Evolutionary conservation across 2,113 vertebrate genomes (phyloP).

Genomic region (Himantopus leucocephalus): DNA sequence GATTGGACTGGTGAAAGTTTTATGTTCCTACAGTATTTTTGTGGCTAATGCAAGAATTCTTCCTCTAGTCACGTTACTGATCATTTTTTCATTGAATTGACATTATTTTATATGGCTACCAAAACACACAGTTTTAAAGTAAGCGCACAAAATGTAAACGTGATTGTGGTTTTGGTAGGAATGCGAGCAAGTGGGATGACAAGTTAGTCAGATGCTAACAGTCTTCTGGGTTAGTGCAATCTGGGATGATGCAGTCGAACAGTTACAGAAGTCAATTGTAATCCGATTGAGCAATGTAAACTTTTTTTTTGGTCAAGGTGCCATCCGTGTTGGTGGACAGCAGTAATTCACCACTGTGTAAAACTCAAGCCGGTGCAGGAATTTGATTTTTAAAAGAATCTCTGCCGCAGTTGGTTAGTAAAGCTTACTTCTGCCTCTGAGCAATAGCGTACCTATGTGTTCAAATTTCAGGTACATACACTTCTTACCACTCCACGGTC

Average conservation of each 20-base stretch:
- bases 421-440: not conserved
- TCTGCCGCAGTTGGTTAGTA: not conserved
- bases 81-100: not conserved
- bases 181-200: not conserved
- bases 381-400: not conserved
- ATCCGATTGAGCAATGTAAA: not conserved
- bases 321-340: not conserved
- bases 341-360: not conserved
- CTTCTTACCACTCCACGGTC: not conserved
- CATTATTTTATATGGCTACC: not conserved
- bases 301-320: not conserved
- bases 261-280: not conserved
- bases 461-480: not conserved
- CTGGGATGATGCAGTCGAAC: not conserved
- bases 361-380: not conserved
- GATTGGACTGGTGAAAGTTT: not conserved
- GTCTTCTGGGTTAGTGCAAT: not conserved
- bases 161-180: not conserved
- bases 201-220: not conserved
- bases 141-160: fast-evolving
- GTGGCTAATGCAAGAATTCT: not conserved
- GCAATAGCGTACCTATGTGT: fast-evolving
- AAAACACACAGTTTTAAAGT: not conserved
- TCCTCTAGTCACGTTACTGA: not conserved
- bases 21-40: not conserved